phyloP scores from a whole-genome alignment of 2,888 invertebrate genomes.

The Neoitamus cyanurus region DNA sequence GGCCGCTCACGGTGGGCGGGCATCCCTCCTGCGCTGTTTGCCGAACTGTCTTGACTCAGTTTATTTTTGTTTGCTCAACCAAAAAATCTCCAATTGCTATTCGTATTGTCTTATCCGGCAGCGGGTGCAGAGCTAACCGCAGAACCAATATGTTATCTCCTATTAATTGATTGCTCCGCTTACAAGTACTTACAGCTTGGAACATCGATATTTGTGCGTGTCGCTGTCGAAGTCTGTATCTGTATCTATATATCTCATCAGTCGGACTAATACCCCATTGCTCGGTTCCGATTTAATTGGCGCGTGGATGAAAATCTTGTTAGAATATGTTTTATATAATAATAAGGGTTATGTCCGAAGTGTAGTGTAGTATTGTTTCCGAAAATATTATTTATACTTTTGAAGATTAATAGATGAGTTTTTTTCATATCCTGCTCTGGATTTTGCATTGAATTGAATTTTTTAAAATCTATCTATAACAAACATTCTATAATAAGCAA shows the following conservation, averaged over 20 bases:
- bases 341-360: too few species aligned
- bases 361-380: too few species aligned
- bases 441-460: too few species aligned
- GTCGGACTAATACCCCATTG: neutral
- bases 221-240: neutral
- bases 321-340: too few species aligned
- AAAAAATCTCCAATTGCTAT: conserved; percentile 24
- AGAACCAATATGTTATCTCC: conserved; percentile 10
- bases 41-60: neutral
- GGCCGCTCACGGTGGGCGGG: neutral
- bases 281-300: neutral
- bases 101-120: conserved; percentile 8
- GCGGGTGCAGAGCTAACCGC: neutral
- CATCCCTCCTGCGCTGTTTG: conserved; percentile 7
- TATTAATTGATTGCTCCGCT: conserved; percentile 18
- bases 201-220: neutral
- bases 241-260: neutral
- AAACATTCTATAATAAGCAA: too few species aligned
- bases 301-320: neutral
- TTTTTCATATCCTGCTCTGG: too few species aligned
- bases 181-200: neutral
- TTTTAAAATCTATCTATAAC: too few species aligned
- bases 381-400: too few species aligned
- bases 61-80: conserved; percentile 20
- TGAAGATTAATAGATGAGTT: too few species aligned